Conservation (phyloP, 2,888 invertebrate species). For the Diadegma fenestrale region DNA sequence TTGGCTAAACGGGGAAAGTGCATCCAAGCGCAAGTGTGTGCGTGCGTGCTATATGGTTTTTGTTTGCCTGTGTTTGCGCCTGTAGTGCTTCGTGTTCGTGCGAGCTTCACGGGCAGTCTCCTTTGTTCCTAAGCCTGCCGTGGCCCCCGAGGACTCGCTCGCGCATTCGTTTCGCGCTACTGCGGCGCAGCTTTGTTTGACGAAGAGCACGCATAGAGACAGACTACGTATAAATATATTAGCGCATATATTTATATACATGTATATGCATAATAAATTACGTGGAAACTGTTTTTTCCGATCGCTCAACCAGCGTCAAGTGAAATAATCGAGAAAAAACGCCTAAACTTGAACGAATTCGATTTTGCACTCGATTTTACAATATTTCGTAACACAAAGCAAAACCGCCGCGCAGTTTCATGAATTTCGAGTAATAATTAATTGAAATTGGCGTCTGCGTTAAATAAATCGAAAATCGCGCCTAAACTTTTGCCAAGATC, state of each 20-base stretch:
- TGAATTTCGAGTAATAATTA: too few species aligned
- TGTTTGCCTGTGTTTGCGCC: neutral
- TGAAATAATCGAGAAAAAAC: neutral
- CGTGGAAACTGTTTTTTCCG: neutral
- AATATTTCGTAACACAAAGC: neutral
- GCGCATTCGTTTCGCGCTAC: conserved; percentile 79
- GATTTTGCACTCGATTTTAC: neutral
- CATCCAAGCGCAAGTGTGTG: conserved; percentile 25
- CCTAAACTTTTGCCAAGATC: neutral
- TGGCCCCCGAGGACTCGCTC: conserved; percentile 59
- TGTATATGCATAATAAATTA: neutral
- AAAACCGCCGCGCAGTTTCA: neutral
- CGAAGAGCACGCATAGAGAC: conserved; percentile 50
- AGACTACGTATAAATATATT: neutral
- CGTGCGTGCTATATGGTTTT: conserved; percentile 5
- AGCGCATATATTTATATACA: neutral
- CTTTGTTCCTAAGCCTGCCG: conserved; percentile 76
- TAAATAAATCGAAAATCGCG: neutral
- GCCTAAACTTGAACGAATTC: neutral
- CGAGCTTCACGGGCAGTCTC: conserved; percentile 54
- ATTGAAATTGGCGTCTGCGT: too few species aligned
- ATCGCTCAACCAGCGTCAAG: neutral
- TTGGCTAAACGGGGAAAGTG: conserved; percentile 49
- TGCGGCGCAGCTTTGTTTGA: conserved; percentile 81
- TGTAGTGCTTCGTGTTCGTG: conserved; percentile 7